Evolutionary conservation across 2,888 invertebrate genomes (phyloP), one percentile per base, ranked within the genome.

Genomic region (Stenolophus ochropezus): DNA sequence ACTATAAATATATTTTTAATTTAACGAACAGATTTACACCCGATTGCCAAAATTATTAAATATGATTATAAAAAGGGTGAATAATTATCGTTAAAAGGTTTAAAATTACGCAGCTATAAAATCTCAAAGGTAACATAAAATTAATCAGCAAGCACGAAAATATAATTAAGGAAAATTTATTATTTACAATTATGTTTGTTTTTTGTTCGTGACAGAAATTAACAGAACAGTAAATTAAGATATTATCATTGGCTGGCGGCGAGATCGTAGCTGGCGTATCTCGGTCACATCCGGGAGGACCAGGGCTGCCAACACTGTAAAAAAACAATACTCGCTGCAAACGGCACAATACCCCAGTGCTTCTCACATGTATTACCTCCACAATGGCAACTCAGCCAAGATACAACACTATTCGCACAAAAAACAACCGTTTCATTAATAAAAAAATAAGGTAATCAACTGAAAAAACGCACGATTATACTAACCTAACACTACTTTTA

Each of bases 211-310:
- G 23, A 49, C 78, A 47, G 65, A 78, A 78, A 78, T 78, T 78
- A 78, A 78, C 78, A 78, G 47, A 65, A 51, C 49, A 65, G 49
- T 47, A 65, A 78, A 78, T 78, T 78, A 78, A 69, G 78, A 78
- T 78, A 78, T 78, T 78, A 78, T 78, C 78, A 61, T n/a, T 61
- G 61, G 61, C 14, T 21, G n/a, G 61, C 61, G 25, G 14, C 4
- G 25, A 4, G 23, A 21, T 21, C 20, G 56, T 61, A 56, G 61
- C 25, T 25, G 25, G 61, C 25, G 25, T 61, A 61, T 61, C 61
- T 61, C 61, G 61, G 61, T 61, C 61, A 61, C 56, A 56, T 56
- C 56, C 56, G 56, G 56, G 5, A 56, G 56, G 21, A 56, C 61
- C 61, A 61, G 23, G 21, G 61, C 25, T 61, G 61, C 61, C 61